Percentiles rank a stretch among this genome's conserved stretches.
Evolutionary conservation across 2,888 invertebrate species (phyloP).

Genomic region (Phasia obesa): DNA sequence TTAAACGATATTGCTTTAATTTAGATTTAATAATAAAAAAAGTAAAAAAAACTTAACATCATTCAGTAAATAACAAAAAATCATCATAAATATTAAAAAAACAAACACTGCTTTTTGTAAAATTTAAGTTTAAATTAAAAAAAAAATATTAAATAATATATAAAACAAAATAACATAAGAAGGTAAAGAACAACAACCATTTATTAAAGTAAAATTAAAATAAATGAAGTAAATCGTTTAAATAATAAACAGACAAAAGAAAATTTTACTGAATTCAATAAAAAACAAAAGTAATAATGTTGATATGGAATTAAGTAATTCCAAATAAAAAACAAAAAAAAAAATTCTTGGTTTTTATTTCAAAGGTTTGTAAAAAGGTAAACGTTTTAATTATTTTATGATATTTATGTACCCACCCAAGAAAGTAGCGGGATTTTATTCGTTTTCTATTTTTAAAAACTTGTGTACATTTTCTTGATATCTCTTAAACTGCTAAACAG

Average conservation of each 20-base stretch:
- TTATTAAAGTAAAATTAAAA: slow-evolving; percentile 69
- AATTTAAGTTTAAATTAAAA: slow-evolving; percentile 79
- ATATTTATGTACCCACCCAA: no score
- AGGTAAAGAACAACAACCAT: slow-evolving; percentile 69
- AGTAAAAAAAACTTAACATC: slow-evolving; percentile 73
- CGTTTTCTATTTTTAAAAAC: no score
- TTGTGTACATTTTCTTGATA: no score
- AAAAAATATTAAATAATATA: slow-evolving; percentile 67
- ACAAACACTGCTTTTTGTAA: slow-evolving; percentile 81
- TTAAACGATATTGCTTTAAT: slow-evolving; percentile 78
- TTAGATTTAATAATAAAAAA: slow-evolving; percentile 76
- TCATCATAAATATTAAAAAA: slow-evolving; percentile 75
- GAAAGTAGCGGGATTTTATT: no score
- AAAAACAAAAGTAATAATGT: slow-evolving; percentile 75
- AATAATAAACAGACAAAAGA: slow-evolving; percentile 76
- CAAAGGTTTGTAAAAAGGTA: slow-evolving; percentile 24
- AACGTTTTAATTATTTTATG: no score
- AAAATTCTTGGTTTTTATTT: slow-evolving; percentile 69
- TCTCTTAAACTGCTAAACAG: no score
- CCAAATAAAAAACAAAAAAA: slow-evolving; percentile 79
- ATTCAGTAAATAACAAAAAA: slow-evolving; percentile 71
- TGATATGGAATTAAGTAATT: slow-evolving; percentile 81
- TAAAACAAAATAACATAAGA: slow-evolving; percentile 65
- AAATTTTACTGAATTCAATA: slow-evolving; percentile 82
- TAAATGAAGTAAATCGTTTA: slow-evolving; percentile 67